Conservation (phyloP, 1,140 invertebrate genomes). For the Atopsyche davidsoni region DNA sequence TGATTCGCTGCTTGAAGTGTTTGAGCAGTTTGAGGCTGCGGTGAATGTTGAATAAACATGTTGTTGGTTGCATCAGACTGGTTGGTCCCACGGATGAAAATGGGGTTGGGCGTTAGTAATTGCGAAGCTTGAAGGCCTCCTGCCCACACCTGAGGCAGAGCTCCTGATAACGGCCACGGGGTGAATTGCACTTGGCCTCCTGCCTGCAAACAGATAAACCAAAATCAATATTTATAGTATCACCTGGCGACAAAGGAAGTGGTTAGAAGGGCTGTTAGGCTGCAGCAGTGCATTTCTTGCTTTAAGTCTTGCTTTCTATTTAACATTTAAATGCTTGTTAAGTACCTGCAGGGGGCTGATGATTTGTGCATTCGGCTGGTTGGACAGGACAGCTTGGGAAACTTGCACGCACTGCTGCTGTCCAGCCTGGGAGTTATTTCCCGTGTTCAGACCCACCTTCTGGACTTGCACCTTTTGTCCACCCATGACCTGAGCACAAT, state of each 20-base stretch:
- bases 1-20: conserved; percentile 45
- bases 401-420: conserved; percentile 57
- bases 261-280: too few relatives aligned
- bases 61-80: conserved; percentile 62
- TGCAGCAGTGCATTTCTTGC: too few relatives aligned
- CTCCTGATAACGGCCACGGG: conserved; percentile 55
- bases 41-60: conserved; percentile 84
- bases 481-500: conserved; percentile 35
- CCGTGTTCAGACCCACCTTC: conserved; percentile 42
- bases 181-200: conserved; percentile 58
- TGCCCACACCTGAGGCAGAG: conserved; percentile 59
- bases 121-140: conserved; percentile 34
- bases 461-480: conserved; percentile 47
- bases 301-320: too few relatives aligned
- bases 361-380: conserved; percentile 56
- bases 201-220: conserved; percentile 36
- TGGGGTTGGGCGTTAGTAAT: conserved; percentile 67
- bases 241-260: too few relatives aligned
- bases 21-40: conserved; percentile 54
- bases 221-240: too few relatives aligned
- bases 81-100: conserved; percentile 70
- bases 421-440: too few relatives aligned
- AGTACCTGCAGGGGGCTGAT: conserved; percentile 56
- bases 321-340: too few relatives aligned
- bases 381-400: conserved; percentile 54